Base-by-base conservation (phyloP, 1,140 invertebrate species). In the Aphis craccivora region DNA sequence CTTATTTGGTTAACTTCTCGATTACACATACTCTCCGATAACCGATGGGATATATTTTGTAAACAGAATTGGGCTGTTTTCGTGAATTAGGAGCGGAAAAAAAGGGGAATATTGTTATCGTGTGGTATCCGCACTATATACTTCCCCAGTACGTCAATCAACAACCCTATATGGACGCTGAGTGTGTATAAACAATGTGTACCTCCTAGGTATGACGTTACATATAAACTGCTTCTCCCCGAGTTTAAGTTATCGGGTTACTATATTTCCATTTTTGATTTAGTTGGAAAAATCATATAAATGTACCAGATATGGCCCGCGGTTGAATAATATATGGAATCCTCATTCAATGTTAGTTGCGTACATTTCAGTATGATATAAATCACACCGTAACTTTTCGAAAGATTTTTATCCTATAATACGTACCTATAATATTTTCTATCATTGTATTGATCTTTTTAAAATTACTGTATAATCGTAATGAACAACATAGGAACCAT, bases 211-310 rank as follows among this genome's bases (percentile, higher is more conserved):
- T 76, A 22, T 53, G 48, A 5, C n/a, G 48, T 88, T 88, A 88
- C 84, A 43, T 40, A 18, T 30, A 86, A 45, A n/a, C n/a, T 51
- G 22, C 22, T 37, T 37, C 22, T 23, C 51, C 35, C 87, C 35
- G 5, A 53, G 51, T 14, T 55, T 25, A 25, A 35, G 48, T 35
- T 55, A 89, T 89, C 37, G 88, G 35, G 35, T 89, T 89, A 55
- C 48, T 55, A 40, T 55, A 89, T 89, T 89, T 89, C 88, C 88
- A 40, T 89, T 89, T 55, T 89, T 89, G 88, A 89, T 89, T 89
- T 40, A 30, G 22, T 14, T 1, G 1, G 48, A 40, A 23, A 40
- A 89, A 89, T 89, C 48, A 48, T 23, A 8, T 25, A 37, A 35
- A 37, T 25, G 2, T 37, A 30, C 22, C 35, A 37, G 87, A 37